Percentiles rank a stretch among this genome's conserved stretches.
Conservation (phyloP, 92 coral and sea anemone species). For the Siderastrea siderea region DNA sequence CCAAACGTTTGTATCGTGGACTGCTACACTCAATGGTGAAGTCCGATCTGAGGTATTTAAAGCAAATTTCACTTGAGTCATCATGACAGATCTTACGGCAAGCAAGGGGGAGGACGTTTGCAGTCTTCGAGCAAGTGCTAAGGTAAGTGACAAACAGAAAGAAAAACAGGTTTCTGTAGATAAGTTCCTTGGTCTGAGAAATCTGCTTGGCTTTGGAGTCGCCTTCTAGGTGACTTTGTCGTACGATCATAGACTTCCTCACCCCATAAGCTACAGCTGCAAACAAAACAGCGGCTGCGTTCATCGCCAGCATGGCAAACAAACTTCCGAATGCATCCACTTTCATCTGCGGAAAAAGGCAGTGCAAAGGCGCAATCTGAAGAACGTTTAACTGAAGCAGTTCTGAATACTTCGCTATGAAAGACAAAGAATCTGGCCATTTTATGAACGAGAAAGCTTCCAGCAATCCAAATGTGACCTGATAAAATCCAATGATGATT, state of each 20-base stretch:
- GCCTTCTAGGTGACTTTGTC: not conserved
- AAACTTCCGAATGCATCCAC: slow-evolving; percentile 1
- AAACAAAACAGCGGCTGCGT: not conserved
- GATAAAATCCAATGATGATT: not conserved
- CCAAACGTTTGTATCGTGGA: not conserved
- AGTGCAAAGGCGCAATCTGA: slow-evolving; percentile 18
- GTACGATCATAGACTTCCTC: not conserved
- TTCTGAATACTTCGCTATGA: slow-evolving; percentile 2
- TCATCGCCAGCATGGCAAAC: not conserved
- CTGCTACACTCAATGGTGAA: not conserved
- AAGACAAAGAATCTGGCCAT: not conserved
- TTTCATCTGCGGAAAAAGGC: not conserved
- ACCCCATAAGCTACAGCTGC: not conserved
- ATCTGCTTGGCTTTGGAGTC: not conserved
- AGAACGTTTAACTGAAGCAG: slow-evolving; percentile 18
- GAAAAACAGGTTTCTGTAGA: slow-evolving; percentile 15
- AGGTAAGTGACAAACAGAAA: slow-evolving; percentile 12
- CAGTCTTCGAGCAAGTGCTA: slow-evolving; percentile 11
- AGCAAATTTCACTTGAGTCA: not conserved
- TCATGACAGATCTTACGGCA: not conserved
- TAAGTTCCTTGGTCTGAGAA: not conserved
- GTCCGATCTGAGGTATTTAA: slow-evolving; percentile 1
- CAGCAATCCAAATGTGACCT: not conserved
- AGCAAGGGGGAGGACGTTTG: not conserved
- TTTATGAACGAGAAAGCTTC: not conserved